Conservation (phyloP, 2,113 vertebrate genomes). For the Gymnobelideus leadbeateri region DNA sequence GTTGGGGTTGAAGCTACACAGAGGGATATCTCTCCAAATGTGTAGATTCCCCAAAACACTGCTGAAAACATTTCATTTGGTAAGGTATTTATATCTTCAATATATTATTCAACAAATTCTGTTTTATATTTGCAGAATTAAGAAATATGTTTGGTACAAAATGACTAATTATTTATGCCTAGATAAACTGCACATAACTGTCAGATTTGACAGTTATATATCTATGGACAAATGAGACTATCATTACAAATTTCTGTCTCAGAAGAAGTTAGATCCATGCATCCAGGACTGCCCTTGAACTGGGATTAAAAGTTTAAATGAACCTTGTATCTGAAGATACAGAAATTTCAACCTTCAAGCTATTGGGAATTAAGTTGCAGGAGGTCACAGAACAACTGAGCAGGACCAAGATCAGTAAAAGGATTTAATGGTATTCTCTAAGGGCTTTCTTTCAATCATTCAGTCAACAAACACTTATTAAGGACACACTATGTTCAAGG, state of each 20-base stretch:
- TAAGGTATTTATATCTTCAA: not conserved
- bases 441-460: no score
- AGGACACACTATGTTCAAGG: no score
- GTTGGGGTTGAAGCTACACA: not conserved
- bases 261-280: conserved; percentile 39
- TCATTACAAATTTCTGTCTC: conserved; percentile 31
- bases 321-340: conserved; percentile 51
- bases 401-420: conserved; percentile 67
- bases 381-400: conserved; percentile 45
- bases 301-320: conserved; percentile 40
- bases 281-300: not conserved
- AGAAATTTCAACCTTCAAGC: conserved; percentile 58
- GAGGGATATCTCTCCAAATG: not conserved
- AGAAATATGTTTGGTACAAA: not conserved
- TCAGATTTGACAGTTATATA: no score
- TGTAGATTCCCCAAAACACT: not conserved
- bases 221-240: no score
- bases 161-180: not conserved
- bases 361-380: conserved; percentile 58
- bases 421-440: conserved; percentile 5
- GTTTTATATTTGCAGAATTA: no score
- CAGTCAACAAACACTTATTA: no score
- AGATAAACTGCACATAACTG: not conserved
- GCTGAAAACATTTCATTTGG: no score
- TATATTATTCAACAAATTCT: not conserved